phyloP scores from a whole-genome alignment of 2,797 vertebrate genomes.

The Petrocephalus schoutedeni region DNA sequence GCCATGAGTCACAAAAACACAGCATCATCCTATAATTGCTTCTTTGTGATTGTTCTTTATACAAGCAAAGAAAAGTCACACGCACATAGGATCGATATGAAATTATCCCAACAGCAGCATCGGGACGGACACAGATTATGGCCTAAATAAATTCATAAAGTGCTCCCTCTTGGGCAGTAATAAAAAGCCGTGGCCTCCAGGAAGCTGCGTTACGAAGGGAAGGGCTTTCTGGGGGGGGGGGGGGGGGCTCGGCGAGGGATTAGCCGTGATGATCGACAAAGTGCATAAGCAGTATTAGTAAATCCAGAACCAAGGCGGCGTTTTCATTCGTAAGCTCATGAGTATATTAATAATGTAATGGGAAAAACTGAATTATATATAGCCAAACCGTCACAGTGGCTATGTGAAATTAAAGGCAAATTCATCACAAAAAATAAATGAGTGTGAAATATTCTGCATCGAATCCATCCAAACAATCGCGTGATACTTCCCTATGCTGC shows the following conservation, averaged over 20 bases:
- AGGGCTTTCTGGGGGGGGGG: not conserved
- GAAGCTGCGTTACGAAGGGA: not conserved
- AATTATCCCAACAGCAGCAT: not conserved
- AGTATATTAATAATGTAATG: not conserved
- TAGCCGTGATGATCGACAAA: not conserved
- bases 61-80: not conserved
- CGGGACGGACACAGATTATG: not conserved
- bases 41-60: constrained; percentile 12
- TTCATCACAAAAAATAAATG: not conserved
- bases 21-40: not conserved
- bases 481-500: not conserved
- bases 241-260: not conserved
- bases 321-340: not conserved
- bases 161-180: not conserved
- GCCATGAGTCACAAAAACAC: not conserved
- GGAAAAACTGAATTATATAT: not conserved
- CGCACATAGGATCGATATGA: not conserved
- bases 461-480: not conserved
- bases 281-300: not conserved
- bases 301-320: not conserved
- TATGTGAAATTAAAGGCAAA: not conserved
- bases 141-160: constrained; percentile 14
- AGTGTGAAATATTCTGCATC: not conserved
- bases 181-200: constrained; percentile 2
- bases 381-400: not conserved